Percentiles rank a stretch among this genome's conserved stretches.
These are phyloP conservation scores for Rhinella marina DNA, from an alignment of 2,797 vertebrate species.

Conservation along the genomic window DNA sequence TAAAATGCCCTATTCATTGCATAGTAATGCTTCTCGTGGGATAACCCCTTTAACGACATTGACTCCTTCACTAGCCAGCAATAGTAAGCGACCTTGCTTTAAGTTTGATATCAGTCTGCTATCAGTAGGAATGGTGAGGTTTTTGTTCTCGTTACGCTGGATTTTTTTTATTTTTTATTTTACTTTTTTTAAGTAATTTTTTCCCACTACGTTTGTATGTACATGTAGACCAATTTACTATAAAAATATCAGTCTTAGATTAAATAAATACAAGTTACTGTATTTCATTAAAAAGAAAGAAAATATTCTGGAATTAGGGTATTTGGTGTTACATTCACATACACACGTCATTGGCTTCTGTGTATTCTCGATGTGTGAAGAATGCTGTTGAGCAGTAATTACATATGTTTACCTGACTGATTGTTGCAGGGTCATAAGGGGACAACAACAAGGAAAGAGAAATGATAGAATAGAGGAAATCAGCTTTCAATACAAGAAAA, in stretches of 20 bases:
- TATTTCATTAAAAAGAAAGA: too few species aligned
- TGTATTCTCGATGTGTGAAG: background rate
- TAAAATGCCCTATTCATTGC: too few species aligned
- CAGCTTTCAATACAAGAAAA: constrained; percentile 23
- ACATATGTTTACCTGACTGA: constrained; percentile 1
- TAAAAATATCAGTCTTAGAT: too few species aligned
- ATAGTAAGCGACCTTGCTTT: background rate
- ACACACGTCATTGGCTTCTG: background rate
- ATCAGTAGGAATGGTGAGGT: background rate
- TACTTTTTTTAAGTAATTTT: background rate
- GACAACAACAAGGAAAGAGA: constrained; percentile 22
- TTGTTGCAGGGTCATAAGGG: constrained; percentile 12
- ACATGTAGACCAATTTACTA: too few species aligned
- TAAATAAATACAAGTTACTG: too few species aligned
- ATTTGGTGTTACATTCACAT: too few species aligned
- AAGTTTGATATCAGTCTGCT: background rate
- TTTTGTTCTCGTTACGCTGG: background rate
- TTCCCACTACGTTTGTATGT: too few species aligned
- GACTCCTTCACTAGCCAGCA: background rate
- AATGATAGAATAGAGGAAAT: constrained; percentile 22
- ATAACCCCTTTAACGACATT: too few species aligned
- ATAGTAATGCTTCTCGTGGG: too few species aligned
- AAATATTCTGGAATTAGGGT: too few species aligned
- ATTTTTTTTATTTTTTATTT: background rate
- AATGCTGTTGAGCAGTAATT: background rate